phyloP scores from a whole-genome alignment of 2,113 vertebrate genomes.

The Solea solea region DNA sequence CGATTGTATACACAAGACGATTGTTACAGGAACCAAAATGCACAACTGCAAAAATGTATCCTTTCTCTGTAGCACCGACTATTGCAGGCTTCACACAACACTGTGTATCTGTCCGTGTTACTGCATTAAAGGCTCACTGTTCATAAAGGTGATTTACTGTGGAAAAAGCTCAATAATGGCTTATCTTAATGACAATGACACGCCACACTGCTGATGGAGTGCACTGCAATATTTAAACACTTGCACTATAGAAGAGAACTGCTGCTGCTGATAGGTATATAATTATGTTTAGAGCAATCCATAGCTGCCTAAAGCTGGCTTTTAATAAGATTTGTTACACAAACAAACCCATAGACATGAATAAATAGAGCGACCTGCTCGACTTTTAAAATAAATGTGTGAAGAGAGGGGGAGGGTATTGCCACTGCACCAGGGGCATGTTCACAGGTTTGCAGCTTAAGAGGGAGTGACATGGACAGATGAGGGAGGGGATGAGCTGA shows the following conservation, averaged over 20 bases:
- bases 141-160: slow-evolving; percentile 17
- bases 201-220: background rate
- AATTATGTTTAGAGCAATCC: slow-evolving; percentile 15
- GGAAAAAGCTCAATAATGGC: background rate
- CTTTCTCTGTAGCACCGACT: background rate
- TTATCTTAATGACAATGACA: background rate
- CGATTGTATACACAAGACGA: background rate
- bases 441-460: background rate
- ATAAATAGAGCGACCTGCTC: background rate
- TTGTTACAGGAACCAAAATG: background rate
- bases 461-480: background rate
- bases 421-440: background rate
- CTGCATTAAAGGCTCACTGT: background rate
- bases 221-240: slow-evolving; percentile 1
- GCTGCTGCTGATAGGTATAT: background rate
- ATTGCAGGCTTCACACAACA: background rate
- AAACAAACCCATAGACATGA: background rate
- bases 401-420: background rate
- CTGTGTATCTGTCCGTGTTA: background rate
- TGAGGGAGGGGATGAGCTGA: background rate
- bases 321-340: slow-evolving; percentile 11
- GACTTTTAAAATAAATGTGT: background rate
- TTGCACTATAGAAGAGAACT: background rate
- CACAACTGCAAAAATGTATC: background rate
- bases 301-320: background rate